Base-by-base conservation (phyloP, 2,888 invertebrate genomes). In the Ashinkailepas kermadecensis region DNA sequence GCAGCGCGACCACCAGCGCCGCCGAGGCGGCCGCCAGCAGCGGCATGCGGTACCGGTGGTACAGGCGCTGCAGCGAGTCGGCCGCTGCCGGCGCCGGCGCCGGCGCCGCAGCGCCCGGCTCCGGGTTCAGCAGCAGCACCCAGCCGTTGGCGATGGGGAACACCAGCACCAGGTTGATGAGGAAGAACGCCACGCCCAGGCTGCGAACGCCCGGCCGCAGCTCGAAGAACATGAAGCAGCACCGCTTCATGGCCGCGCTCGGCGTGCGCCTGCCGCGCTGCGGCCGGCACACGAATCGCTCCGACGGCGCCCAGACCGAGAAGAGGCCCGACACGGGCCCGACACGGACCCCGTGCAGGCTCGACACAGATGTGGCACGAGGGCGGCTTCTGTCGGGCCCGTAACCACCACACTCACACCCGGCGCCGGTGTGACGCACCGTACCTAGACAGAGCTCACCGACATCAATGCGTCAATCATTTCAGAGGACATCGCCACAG, bases 151-250 rank as follows among this genome's bases (percentile, higher is more conserved):
- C 18, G 21, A 74, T 9, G 15, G 74, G 74, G 21, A 56, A 56
- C 21, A 74, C 21, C 18, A 74, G 56, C 56, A 74, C 56, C 54
- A 74, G 74, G 74, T 74, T 74, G 6, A 74, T 23, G 21, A 74
- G 21, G 54, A 74, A 54, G 74, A 74, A 74, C 0, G 56, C 12
- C 18, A 74, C 54, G 74, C 74, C 74, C 54, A 74, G 74, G 56
- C 74, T 56, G 56, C 74, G 74, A 21, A 74, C 74, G n/a, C 74
- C 74, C 56, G 54, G 54, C 74, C 18, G 21, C 74, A 74, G 54
- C 54, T 54, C 74, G 21, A 74, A 74, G 74, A 74, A 74, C 74
- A 56, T 54, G 74, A 74, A 74, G 56, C 74, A 74, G 74, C 74
- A 74, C 21, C 74, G 74, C 56, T 74, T 1, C 74, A 74, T 74